Percentiles rank a stretch among this genome's conserved stretches.
Conservation (phyloP, 2,888 invertebrate species). For the Epirrhoe alternata region DNA sequence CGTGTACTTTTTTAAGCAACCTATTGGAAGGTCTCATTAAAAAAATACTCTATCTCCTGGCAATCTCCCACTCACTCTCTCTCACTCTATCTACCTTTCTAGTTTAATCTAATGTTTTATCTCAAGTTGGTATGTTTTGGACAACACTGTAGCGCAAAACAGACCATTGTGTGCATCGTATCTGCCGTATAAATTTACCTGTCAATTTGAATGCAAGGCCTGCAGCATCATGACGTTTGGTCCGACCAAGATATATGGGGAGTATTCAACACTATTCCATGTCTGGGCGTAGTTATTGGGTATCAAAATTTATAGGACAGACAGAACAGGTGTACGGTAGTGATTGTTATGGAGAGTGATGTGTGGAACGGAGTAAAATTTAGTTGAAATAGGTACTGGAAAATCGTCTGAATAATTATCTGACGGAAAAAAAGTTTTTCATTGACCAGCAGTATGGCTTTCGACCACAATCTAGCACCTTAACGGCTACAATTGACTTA, state of each 20-base stretch:
- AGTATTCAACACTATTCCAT: slow-evolving; percentile 13
- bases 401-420: too few relatives aligned
- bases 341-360: not conserved
- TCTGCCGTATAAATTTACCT: slow-evolving; percentile 1
- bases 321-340: not conserved
- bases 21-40: too few relatives aligned
- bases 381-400: not conserved
- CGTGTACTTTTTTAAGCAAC: too few relatives aligned
- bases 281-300: slow-evolving; percentile 8
- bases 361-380: not conserved
- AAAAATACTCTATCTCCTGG: too few relatives aligned
- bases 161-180: not conserved
- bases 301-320: slow-evolving; percentile 13
- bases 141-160: not conserved
- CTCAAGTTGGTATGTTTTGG: too few relatives aligned
- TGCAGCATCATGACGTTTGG: slow-evolving; percentile 6
- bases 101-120: too few relatives aligned
- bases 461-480: too few relatives aligned
- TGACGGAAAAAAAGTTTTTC: too few relatives aligned
- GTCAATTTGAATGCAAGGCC: slow-evolving; percentile 1
- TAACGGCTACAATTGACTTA: too few relatives aligned
- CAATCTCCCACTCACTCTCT: too few relatives aligned
- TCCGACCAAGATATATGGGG: slow-evolving; percentile 23
- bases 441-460: too few relatives aligned
- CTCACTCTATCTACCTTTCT: too few relatives aligned